phyloP scores from a whole-genome alignment of 2,888 invertebrate species.

The Chloroclystis v-ata region DNA sequence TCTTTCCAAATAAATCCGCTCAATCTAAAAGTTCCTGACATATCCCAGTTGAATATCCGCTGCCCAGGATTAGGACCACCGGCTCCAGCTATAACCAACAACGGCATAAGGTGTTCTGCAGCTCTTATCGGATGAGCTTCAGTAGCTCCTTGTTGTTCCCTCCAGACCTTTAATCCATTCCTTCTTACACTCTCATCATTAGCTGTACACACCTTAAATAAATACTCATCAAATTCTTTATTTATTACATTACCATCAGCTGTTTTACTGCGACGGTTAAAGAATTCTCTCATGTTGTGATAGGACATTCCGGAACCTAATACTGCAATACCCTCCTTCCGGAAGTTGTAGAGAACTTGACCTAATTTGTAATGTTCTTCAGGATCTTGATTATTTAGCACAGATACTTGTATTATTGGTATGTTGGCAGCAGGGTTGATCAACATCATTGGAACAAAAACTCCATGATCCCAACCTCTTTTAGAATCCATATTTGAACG shows the following conservation, averaged over 20 bases:
- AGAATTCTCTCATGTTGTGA: conserved; percentile 69
- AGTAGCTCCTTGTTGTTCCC: conserved; percentile 52
- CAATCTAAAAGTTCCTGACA: conserved; percentile 56
- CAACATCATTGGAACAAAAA: conserved; percentile 71
- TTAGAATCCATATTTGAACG: conserved; percentile 56
- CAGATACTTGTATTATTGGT: conserved; percentile 67
- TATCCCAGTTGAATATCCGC: conserved; percentile 67
- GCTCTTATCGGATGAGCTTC: conserved; percentile 61
- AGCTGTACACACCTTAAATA: conserved; percentile 55
- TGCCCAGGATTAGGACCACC: conserved; percentile 55
- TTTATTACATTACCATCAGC: conserved; percentile 48
- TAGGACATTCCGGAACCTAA: conserved; percentile 71
- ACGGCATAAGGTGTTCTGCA: conserved; percentile 69
- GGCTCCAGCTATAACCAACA: conserved; percentile 63
- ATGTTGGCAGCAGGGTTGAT: conserved; percentile 64
- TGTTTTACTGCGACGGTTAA: conserved; percentile 28
- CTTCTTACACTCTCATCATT: conserved; percentile 46
- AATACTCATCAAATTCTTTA: conserved; percentile 61
- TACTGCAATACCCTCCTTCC: conserved; percentile 64
- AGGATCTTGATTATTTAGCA: conserved; percentile 55
- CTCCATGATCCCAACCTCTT: conserved; percentile 74
- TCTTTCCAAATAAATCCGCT: conserved; percentile 67
- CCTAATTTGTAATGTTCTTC: conserved; percentile 62
- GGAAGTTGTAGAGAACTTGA: conserved; percentile 49
- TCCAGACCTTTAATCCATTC: conserved; percentile 51